Evolutionary conservation across 2,888 invertebrate species (phyloP), one percentile per base, ranked within the genome.

Genomic region (Drosophila cracens): DNA sequence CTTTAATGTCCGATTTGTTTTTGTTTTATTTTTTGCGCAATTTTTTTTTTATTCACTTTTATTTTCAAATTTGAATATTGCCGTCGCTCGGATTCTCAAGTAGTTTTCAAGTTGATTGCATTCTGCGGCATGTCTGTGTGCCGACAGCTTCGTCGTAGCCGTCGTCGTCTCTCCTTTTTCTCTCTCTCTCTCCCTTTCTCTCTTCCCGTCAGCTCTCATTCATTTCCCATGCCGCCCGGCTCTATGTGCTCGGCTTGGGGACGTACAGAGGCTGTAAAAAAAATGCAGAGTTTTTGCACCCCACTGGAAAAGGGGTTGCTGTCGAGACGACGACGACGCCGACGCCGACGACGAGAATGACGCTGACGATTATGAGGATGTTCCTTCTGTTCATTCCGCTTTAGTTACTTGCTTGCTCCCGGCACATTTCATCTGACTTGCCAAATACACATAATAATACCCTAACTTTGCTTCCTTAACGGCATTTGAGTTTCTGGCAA

Each of bases 101-200:
- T 89, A 84, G 85, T 89, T 89, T 89, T 80, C 75, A 80, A 82
- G 88, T 82, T 85, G 89, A 85, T 85, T 85, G 88, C 85, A 89
- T 85, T 85, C 72, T 71, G 70, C 54, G 63, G 60, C 70, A 64
- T 75, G 70, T 64, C 78, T 57, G 57, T 79, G 69, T 58, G 76
- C 73, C 82, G 70, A 60, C 70, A 67, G 38, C 84, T 34, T 21
- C 43, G 25, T n/a, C 43, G 25, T 40, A 33, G 33, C 10, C 18
- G 8, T 8, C 49, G 36, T 48, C 38, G 18, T n/a, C 53, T 36
- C 68, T 74, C 69, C 43, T 21, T 43, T 46, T 4, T 11, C n/a
- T 11, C 43, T 43, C 21, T 40, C 65, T n/a, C 52, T 36, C 65
- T 72, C 65, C 16, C 57, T 36, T 66, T 75, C 67, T n/a, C 58